Evolutionary conservation across 2,888 invertebrate genomes (phyloP), one percentile per base, ranked within the genome.

Genomic region (Euproctis similis): DNA sequence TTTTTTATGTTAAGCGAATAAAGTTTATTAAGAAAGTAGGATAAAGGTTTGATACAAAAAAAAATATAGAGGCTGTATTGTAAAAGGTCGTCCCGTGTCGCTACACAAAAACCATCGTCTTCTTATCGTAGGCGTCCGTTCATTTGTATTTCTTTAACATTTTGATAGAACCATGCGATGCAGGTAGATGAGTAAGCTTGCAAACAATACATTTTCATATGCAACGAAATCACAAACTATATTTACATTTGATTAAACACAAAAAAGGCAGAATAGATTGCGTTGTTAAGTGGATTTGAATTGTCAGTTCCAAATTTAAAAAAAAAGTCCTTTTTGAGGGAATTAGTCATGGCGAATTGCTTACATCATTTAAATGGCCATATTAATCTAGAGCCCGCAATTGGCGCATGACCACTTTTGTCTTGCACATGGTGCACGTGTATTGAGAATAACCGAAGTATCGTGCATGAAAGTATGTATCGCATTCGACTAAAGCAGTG

Each of bases 21-120:
- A 82, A 82, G 61, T 82, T 82, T 81, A 82, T 82, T 68, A 64
- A 56, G 65, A 76, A 75, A 78, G 67, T 71, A 58, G 74, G 61
- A 75, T 75, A 73, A 76, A 70, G 70, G 74, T 73, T 69, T 67
- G 50, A 60, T 55, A 69, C 63, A 80, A 81, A 78, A 77, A 76
- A 21, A n/a, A n/a, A n/a, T n/a, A n/a, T n/a, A n/a, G 10, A 3
- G 50, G 44, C 36, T 45, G 57, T 59, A 71, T 66, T 73, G 65
- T 70, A 63, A 75, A 73, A 80, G 73, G 77, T 77, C 76, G 73
- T 66, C 61, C 39, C 67, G 63, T 69, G 75, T 75, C 80, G 73
- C 71, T 73, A 59, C 60, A 78, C 61, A 82, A 82, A 82, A 81
- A 80, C 66, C 54, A 51, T 59, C 57, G 65, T 64, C 68, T n/a